phyloP scores from a whole-genome alignment of 2,888 invertebrate genomes.

The Conops quadrifasciatus region DNA sequence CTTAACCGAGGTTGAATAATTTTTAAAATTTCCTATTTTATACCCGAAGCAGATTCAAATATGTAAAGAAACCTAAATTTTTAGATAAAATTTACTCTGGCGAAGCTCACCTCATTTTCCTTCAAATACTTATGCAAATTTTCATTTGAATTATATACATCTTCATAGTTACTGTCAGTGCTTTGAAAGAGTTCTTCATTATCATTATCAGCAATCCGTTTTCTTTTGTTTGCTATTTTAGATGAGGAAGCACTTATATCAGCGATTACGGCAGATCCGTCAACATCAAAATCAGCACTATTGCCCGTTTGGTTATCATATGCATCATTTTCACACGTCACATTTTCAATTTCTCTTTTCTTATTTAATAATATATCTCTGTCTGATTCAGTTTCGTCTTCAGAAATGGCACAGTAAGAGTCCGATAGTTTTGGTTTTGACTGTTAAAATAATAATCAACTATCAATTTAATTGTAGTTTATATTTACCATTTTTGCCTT shows the following conservation, averaged over 20 bases:
- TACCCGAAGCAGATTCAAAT: no score
- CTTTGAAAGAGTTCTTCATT: neutral
- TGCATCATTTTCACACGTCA: neutral
- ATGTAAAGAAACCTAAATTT: no score
- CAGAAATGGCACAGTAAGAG: neutral
- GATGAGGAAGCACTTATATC: conserved; percentile 12
- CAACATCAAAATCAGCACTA: neutral
- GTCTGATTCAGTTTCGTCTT: conserved; percentile 4
- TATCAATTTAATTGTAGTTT: neutral
- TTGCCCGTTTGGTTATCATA: neutral
- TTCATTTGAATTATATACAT: neutral
- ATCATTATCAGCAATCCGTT: neutral
- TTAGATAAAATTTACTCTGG: no score
- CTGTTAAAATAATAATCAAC: neutral
- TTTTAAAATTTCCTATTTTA: no score
- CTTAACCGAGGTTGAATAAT: no score
- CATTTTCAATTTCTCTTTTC: conserved; percentile 10
- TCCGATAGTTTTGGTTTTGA: neutral
- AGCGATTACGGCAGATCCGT: neutral
- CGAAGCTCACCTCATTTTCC: no score
- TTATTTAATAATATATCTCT: neutral
- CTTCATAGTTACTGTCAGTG: neutral
- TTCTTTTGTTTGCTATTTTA: neutral
- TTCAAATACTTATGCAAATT: neutral
- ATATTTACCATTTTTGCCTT: neutral